Evolutionary conservation across 2,797 vertebrate genomes (phyloP).

Genomic region (Crax fasciolata): DNA sequence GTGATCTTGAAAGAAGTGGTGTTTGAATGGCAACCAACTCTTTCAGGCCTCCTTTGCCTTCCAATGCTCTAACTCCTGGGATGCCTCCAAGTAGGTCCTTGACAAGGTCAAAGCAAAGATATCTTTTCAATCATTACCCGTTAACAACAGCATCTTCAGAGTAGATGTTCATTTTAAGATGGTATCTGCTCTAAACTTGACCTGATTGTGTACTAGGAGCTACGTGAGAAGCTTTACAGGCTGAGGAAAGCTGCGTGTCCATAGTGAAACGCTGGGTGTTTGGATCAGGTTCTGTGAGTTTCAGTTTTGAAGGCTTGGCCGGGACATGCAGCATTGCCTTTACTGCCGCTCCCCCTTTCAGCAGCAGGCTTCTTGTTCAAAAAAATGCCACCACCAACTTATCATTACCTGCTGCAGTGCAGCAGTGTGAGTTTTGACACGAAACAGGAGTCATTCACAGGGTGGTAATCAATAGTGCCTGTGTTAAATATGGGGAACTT

Average conservation of each 20-base stretch:
- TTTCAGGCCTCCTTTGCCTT: too few species aligned
- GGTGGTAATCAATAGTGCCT: background rate
- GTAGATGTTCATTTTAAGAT: background rate
- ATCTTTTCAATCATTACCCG: background rate
- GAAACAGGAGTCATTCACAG: background rate
- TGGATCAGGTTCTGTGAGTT: background rate
- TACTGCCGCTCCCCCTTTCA: background rate
- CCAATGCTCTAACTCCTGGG: too few species aligned
- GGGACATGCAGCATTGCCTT: rapidly evolving
- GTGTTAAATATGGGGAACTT: background rate
- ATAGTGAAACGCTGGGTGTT: background rate
- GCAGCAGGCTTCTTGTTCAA: rapidly evolving
- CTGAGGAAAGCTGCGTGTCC: background rate
- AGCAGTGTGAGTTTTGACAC: rapidly evolving
- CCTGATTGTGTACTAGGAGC: background rate
- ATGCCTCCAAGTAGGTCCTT: too few species aligned
- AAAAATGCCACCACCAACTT: too few species aligned
- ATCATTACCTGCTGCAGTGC: too few species aligned
- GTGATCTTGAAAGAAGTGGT: background rate
- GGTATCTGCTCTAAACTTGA: background rate
- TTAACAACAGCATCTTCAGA: background rate
- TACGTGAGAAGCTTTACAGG: background rate
- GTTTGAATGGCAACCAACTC: background rate
- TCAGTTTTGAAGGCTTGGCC: background rate
- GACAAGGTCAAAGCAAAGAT: background rate